Base-by-base conservation (phyloP, 2,113 vertebrate species). In the Setophaga petechia region DNA sequence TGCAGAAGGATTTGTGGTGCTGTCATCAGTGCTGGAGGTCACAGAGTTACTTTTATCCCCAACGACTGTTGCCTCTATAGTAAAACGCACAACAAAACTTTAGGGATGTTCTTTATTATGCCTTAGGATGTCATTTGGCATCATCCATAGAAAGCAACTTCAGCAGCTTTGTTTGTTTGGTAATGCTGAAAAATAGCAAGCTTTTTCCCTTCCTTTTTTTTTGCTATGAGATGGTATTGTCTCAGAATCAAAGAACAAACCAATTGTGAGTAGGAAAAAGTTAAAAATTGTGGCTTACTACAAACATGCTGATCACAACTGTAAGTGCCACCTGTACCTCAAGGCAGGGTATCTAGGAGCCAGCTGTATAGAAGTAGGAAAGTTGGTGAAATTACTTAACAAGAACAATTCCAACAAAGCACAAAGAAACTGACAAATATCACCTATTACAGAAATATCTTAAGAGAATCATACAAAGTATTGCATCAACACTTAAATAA, bases 31-130 rank as follows among this genome's bases (percentile, higher is more conserved):
- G 95, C 97, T 97, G 91, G 97, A 91, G 97, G 97, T 96, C 77
- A 98, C 97, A 96, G 96, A 97, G 97, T 98, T 96, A 98, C 97
- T 97, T 98, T 97, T 98, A 97, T 98, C 98, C 95, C 98, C 98
- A 98, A 96, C 97, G 97, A 98, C 97, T 98, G 98, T 83, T 97
- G 98, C 97, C 94, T 98, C 98, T 98, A 98, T 31, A 97, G 96
- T 98, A 97, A 99, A 98, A 98, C 1, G 97, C 90, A 98, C 96
- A 98, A 98, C 95, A 98, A 97, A 97, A 97, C 97, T 97, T 97
- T 90, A 98, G 97, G 97, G 95, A 97, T 97, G 94, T 94, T 95
- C 96, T 98, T 91, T 86, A 96, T 91, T 92, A 59, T 84, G 88
- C 65, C 92, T 97, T 65, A 83, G 87, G 90, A 81, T 75, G 84